Evolutionary conservation across 2,113 vertebrate species (phyloP).

Genomic region (Antechinus stuartii): DNA sequence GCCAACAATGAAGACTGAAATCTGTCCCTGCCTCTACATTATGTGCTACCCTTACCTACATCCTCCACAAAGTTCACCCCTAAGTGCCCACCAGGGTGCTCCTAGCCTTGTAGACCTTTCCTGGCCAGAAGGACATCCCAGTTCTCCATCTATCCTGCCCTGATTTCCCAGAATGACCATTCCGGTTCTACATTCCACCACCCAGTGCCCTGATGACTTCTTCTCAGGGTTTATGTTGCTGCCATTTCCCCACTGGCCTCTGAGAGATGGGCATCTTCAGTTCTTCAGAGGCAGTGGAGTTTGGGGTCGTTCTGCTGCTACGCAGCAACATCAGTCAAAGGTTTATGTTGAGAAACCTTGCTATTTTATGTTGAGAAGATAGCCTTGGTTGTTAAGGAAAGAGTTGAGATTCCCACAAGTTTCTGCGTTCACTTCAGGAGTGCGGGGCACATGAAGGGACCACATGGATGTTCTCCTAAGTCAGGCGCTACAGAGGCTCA

Average conservation of each 20-base stretch:
- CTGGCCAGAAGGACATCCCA: background rate
- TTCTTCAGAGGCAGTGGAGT: background rate
- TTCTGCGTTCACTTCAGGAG: background rate
- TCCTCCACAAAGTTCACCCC: background rate
- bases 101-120: background rate
- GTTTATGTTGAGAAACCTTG: background rate
- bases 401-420: background rate
- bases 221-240: slow-evolving; percentile 43
- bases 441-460: slow-evolving; percentile 21
- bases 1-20: background rate
- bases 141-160: background rate
- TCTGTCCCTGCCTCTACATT: background rate
- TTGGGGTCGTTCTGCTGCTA: background rate
- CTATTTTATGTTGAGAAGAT: background rate
- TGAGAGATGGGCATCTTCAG: background rate
- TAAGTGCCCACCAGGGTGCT: background rate
- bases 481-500: background rate
- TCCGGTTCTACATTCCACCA: background rate
- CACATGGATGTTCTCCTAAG: background rate
- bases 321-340: background rate
- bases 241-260: background rate
- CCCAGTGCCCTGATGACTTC: background rate
- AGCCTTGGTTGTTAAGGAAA: background rate
- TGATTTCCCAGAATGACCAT: background rate
- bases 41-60: background rate